Base-by-base conservation (phyloP, 2,113 vertebrate genomes). In the Gavialis gangeticus region DNA sequence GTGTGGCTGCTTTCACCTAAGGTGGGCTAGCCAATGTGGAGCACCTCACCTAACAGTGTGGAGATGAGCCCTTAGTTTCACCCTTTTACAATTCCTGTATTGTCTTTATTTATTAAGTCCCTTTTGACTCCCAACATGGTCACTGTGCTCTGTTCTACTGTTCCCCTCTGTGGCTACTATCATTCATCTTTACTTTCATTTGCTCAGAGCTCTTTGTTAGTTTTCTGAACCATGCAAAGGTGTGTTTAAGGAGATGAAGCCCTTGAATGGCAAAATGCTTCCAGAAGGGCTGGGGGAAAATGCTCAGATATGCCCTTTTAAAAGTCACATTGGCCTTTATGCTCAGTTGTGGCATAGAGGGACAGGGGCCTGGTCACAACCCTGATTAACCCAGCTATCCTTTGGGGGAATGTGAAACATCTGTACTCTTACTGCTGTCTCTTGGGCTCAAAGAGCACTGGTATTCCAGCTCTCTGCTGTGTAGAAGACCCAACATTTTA, bases 81-180 rank as follows among this genome's bases (percentile, higher is more conserved):
- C 28, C 64, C 87, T 82, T 58, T 34, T 82, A 86, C 5, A 84
- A 6, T 1, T 9, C 17, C 5, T 86, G 10, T 17, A 11, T 92
- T 90, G 82, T 64, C 66, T 91, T 57, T 5, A 17, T 28, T 27
- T 63, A 55, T 27, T 84, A 56, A 9, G 16, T 0, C 0, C 0
- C 0, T 86, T 79, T 60, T 34, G 17, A 56, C 81, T 91, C 78
- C 46, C 24, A 24, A 5, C 30, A 46, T 46, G 46, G 46, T 46
- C 46, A 46, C 46, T 46, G 46, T 46, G 46, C 34, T 37, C 19
- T 12, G 67, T 21, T 71, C 37, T 21, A 22, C 11, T 37, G 10
- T 71, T 34, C 79, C 89, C 30, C 78, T 94, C 92, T 77, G 82
- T 18, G 55, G 81, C 57, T 88, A 37, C 91, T 37, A 67, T 19